A percentile compares a stretch with the other conserved stretches of the same genome.
phyloP scores from a whole-genome alignment of 2,888 invertebrate genomes.

The Eupithecia dodoneata region DNA sequence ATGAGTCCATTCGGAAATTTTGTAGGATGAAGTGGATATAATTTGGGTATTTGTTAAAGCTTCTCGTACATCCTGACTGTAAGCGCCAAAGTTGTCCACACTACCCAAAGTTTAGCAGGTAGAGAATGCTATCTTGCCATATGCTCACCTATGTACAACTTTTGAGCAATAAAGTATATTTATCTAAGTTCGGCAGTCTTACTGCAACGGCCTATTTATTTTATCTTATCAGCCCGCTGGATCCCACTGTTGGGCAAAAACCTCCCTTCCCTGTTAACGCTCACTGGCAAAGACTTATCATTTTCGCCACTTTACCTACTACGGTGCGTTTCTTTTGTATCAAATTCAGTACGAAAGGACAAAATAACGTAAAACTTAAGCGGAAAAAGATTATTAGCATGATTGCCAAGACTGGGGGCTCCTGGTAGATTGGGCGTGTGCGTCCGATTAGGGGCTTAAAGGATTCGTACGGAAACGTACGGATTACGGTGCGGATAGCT shows the following conservation, averaged over 20 bases:
- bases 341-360: not conserved
- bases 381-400: not conserved
- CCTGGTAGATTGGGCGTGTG: not conserved
- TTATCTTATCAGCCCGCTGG: not conserved
- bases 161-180: no score
- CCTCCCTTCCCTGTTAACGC: not conserved
- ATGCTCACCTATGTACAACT: no score
- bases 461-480: not conserved
- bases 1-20: not conserved
- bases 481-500: not conserved
- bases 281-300: not conserved
- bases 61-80: not conserved
- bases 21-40: not conserved
- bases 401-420: not conserved
- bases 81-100: no score
- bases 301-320: not conserved
- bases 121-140: no score
- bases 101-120: no score
- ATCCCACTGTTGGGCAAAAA: not conserved
- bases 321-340: not conserved
- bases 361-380: not conserved
- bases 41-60: not conserved
- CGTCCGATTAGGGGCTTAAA: slow-evolving; percentile 1
- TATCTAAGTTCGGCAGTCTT: no score
- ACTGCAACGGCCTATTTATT: no score